Conservation (phyloP, 2,888 invertebrate genomes). For the Uropetala carovei region DNA sequence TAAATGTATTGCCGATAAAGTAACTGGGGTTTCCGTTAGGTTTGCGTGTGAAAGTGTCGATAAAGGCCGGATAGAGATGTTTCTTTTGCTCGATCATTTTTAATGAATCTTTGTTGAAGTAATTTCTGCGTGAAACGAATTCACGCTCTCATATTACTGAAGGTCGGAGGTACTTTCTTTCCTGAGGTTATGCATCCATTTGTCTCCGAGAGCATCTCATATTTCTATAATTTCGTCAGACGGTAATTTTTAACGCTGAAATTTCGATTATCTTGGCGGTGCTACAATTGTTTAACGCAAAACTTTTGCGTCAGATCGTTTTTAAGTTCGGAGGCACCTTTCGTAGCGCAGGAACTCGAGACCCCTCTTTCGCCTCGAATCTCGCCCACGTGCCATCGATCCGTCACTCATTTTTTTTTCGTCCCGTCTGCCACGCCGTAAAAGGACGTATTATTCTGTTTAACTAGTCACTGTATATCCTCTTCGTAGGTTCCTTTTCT, state of each 20-base stretch:
- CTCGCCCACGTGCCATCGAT: constrained; percentile 18
- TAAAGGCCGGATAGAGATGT: too few relatives aligned
- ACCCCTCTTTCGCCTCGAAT: not conserved
- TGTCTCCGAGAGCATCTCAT: not conserved
- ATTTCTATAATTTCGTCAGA: not conserved
- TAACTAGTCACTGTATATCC: not conserved
- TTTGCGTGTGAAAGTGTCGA: too few relatives aligned
- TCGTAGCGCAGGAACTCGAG: not conserved
- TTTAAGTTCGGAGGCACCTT: not conserved
- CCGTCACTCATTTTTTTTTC: constrained; percentile 11
- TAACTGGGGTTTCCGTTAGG: too few relatives aligned
- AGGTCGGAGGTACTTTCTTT: too few relatives aligned
- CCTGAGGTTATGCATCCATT: too few relatives aligned
- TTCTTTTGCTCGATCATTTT: too few relatives aligned
- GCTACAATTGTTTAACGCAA: not conserved
- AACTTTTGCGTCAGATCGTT: not conserved
- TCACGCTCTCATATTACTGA: too few relatives aligned
- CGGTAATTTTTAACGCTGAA: not conserved
- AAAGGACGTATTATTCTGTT: not conserved
- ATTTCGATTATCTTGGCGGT: not conserved
- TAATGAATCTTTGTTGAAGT: too few relatives aligned
- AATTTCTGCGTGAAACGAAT: too few relatives aligned
- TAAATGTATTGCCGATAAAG: too few relatives aligned
- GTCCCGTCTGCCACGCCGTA: not conserved
- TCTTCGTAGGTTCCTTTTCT: not conserved